Conservation (phyloP, 2,888 invertebrate genomes). For the Parasteatoda lunata region DNA sequence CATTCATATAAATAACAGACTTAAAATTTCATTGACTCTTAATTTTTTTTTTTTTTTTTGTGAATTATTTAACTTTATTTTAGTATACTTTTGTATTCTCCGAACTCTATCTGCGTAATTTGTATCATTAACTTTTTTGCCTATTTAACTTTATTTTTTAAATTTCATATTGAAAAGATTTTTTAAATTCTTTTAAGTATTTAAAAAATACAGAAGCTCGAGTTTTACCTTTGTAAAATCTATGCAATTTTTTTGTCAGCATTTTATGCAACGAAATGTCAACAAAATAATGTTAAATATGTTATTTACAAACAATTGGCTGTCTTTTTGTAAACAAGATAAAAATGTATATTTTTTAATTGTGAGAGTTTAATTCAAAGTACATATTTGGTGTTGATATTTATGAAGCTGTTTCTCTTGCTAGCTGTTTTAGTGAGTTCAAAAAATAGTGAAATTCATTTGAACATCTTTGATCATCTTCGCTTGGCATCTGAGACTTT, state of each 20-base stretch:
- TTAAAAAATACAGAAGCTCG: background rate
- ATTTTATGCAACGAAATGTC: slow-evolving; percentile 33
- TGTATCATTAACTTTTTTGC: too few relatives aligned
- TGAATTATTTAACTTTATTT: too few relatives aligned
- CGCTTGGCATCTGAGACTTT: slow-evolving; percentile 34
- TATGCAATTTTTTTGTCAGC: slow-evolving; percentile 15
- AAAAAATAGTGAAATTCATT: too few relatives aligned
- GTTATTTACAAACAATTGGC: background rate
- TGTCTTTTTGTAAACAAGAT: too few relatives aligned
- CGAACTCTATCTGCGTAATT: too few relatives aligned
- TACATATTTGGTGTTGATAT: background rate
- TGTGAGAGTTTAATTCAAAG: background rate
- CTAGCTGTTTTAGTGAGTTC: background rate
- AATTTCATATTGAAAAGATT: too few relatives aligned
- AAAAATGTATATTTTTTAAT: background rate
- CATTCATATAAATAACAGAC: too few relatives aligned
- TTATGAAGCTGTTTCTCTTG: background rate
- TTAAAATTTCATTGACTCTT: too few relatives aligned
- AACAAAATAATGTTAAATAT: background rate
- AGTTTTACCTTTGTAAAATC: background rate
- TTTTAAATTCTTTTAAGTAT: too few relatives aligned
- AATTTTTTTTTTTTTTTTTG: too few relatives aligned
- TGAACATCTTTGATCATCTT: background rate
- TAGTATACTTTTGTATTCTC: too few relatives aligned
- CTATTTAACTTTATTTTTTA: too few relatives aligned